Conservation (phyloP, 2,888 invertebrate species). For the Myopa testacea region DNA sequence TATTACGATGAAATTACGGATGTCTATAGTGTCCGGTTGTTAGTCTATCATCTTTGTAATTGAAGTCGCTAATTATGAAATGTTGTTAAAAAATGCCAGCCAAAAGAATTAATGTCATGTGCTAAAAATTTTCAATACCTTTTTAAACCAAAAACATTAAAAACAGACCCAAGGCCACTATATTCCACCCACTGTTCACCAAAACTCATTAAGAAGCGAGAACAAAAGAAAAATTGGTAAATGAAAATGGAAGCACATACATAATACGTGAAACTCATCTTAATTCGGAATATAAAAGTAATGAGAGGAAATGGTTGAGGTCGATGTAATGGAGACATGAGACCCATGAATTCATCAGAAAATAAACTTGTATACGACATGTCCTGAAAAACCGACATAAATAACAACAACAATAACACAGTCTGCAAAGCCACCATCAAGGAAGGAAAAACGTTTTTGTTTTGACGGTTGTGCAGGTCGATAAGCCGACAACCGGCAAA, state of each 20-base stretch:
- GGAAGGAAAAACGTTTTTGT: conserved; percentile 47
- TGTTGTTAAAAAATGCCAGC: no score
- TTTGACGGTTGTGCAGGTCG: conserved; percentile 53
- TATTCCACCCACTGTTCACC: neutral
- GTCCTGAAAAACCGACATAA: neutral
- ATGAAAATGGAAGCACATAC: neutral
- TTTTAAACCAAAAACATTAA: no score
- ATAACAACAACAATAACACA: neutral
- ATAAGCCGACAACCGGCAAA: conserved; percentile 52
- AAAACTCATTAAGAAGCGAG: neutral
- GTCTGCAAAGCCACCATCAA: neutral
- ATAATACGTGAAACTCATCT: conserved; percentile 1
- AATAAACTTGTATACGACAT: no score
- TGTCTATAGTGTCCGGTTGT: no score
- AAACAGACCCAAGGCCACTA: no score
- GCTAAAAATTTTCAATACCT: no score
- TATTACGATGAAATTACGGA: no score
- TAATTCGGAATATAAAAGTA: neutral
- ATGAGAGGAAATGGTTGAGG: neutral
- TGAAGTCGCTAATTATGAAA: no score
- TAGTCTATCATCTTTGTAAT: no score
- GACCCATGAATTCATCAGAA: no score
- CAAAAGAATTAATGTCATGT: no score
- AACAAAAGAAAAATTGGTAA: neutral
- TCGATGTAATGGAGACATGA: neutral